A percentile compares a stretch with the other conserved stretches of the same genome.
phyloP scores from a whole-genome alignment of 2,888 invertebrate species.

The Eupeodes luniger region DNA sequence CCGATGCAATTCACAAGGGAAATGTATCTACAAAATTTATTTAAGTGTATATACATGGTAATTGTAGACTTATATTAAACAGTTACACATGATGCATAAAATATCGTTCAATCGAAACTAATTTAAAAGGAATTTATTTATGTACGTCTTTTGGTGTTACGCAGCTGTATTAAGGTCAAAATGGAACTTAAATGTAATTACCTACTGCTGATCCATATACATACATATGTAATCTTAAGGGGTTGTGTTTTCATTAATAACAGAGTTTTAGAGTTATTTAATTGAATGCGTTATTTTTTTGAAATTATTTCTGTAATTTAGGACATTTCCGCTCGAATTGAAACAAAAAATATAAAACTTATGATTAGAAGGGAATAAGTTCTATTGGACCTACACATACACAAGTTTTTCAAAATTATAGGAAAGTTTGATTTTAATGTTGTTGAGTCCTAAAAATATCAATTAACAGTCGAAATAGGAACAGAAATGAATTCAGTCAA shows the following conservation, averaged over 20 bases:
- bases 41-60: constrained; percentile 15
- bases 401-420: too few species aligned
- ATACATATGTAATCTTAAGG: background rate
- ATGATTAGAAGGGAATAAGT: too few species aligned
- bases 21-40: constrained; percentile 48
- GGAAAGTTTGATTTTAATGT: too few species aligned
- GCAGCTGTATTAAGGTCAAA: constrained; percentile 38
- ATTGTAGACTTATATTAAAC: constrained; percentile 44
- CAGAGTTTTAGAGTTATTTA: constrained; percentile 1
- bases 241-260: constrained; percentile 46
- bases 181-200: constrained; percentile 18
- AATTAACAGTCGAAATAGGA: too few species aligned
- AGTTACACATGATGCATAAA: constrained; percentile 48
- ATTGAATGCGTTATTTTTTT: background rate
- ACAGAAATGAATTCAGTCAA: too few species aligned
- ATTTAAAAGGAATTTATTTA: constrained; percentile 53
- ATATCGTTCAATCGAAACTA: constrained; percentile 60
- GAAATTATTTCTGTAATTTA: background rate
- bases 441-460: too few species aligned
- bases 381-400: too few species aligned
- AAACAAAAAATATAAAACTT: background rate
- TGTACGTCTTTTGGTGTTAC: background rate
- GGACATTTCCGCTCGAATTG: background rate
- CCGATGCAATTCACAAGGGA: constrained; percentile 61
- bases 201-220: too few species aligned